Evolutionary conservation across 2,113 vertebrate genomes (phyloP), one percentile per base, ranked within the genome.

Genomic region (Lamprotornis superbus): DNA sequence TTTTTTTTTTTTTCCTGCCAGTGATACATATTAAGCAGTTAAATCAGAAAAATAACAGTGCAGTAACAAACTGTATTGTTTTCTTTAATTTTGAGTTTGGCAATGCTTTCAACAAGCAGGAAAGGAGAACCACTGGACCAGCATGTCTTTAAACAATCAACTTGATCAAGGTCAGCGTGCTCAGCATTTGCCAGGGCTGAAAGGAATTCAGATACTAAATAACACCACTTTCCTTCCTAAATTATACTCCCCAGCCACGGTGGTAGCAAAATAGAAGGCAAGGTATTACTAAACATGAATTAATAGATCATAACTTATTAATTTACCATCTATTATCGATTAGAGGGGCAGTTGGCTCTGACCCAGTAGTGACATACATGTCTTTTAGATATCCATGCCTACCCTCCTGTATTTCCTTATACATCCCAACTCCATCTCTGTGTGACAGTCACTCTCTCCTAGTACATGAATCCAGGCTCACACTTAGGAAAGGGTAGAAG

Each of bases 281-380:
- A 77, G 25, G 18, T 23, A 37, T 40, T 52, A 69, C 0, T 88
- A 57, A 69, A n/a, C 24, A 71, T 40, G 11, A 84, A 59, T 6
- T 5, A 63, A 47, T 61, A 24, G 22, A 33, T 10, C 57, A 57
- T 10, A 87, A 19, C 7, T 73, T 60, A 15, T 20, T 22, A n/a
- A 12, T 78, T 91, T 63, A 39, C 21, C 42, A 63, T 12, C 61
- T 39, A 18, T 11, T 61, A 65, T 17, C n/a, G 15, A 67, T 61
- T 47, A 46, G 21, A 75, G 24, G 7, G 16, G 11, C 24, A 71
- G 69, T 7, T 42, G 42, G 42, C 37, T 75, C 24, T 71, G 49
- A 82, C 20, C 12, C 16, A 28, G 7, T 10, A 39, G 5, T n/a
- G 65, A 44, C 35, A 81, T 19, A 19, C 0, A 0, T 37, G 16